phyloP scores from a whole-genome alignment of 2,797 vertebrate species.

The Artibeus lituratus region DNA sequence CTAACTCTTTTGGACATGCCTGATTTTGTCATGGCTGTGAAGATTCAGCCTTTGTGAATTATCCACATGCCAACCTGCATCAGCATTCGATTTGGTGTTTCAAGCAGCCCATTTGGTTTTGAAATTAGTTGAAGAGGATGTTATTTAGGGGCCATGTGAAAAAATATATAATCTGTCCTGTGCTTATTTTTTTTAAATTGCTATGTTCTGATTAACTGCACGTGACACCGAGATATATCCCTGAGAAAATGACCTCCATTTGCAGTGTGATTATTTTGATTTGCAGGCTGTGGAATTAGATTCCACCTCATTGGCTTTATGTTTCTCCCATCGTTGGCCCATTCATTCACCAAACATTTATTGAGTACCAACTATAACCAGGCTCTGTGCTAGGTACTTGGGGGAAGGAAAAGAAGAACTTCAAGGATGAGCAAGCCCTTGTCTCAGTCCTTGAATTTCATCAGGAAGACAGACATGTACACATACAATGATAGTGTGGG shows the following conservation, averaged over 20 bases:
- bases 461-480: not conserved
- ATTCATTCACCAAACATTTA: conserved; percentile 65
- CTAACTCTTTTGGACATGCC: conserved; percentile 41
- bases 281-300: conserved; percentile 69
- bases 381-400: not conserved
- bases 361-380: conserved; percentile 44
- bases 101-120: conserved; percentile 69
- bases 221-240: conserved; percentile 47
- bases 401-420: not conserved
- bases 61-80: conserved; percentile 55
- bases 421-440: not conserved
- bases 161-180: conserved; percentile 57
- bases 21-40: conserved; percentile 59
- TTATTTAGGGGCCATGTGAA: conserved; percentile 59
- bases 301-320: conserved; percentile 74
- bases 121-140: conserved; percentile 72
- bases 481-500: not conserved
- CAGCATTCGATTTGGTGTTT: conserved; percentile 69
- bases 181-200: conserved; percentile 57
- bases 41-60: conserved; percentile 69
- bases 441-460: not conserved
- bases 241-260: conserved; percentile 70
- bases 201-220: conserved; percentile 72
- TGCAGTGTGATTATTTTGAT: conserved; percentile 66
- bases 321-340: conserved; percentile 39